A percentile compares a stretch with the other conserved stretches of the same genome.
Evolutionary conservation across 2,888 invertebrate species (phyloP).

Genomic region (Octodonta nipae): DNA sequence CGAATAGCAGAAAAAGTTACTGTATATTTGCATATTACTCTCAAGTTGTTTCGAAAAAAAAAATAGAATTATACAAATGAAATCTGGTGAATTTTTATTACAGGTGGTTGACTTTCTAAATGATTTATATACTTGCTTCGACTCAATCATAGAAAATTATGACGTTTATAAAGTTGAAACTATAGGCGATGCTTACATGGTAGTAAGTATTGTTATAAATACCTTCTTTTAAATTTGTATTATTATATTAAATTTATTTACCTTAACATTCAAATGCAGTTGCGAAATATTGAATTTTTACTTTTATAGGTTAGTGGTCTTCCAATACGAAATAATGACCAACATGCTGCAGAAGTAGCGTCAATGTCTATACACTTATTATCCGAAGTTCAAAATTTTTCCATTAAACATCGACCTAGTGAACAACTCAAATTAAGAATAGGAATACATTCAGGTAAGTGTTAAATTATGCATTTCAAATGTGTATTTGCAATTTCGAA

Average conservation of each 20-base stretch:
- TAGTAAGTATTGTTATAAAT: constrained; percentile 43
- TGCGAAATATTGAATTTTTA: neutral
- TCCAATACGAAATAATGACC: constrained; percentile 76
- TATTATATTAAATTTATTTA: neutral
- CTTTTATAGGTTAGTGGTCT: constrained; percentile 61
- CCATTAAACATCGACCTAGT: constrained; percentile 73
- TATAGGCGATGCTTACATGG: constrained; percentile 87
- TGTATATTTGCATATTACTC: too few relatives aligned
- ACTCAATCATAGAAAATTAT: constrained; percentile 83
- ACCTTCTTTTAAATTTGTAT: constrained; percentile 1
- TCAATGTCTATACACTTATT: constrained; percentile 83
- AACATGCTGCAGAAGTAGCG: constrained; percentile 87
- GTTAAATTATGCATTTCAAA: constrained; percentile 1
- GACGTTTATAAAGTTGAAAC: constrained; percentile 91
- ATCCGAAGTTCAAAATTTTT: constrained; percentile 70
- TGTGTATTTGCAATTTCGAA: neutral
- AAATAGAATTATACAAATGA: too few relatives aligned
- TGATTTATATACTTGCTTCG: constrained; percentile 87
- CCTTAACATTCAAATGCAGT: neutral
- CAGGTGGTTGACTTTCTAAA: constrained; percentile 88
- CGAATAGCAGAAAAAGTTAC: too few relatives aligned
- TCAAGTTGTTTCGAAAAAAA: too few relatives aligned
- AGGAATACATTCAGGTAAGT: constrained; percentile 72
- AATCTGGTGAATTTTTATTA: too few relatives aligned
- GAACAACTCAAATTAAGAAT: constrained; percentile 76